Evolutionary conservation across 2,113 vertebrate species (phyloP).

Genomic region (Prunella himalayana): DNA sequence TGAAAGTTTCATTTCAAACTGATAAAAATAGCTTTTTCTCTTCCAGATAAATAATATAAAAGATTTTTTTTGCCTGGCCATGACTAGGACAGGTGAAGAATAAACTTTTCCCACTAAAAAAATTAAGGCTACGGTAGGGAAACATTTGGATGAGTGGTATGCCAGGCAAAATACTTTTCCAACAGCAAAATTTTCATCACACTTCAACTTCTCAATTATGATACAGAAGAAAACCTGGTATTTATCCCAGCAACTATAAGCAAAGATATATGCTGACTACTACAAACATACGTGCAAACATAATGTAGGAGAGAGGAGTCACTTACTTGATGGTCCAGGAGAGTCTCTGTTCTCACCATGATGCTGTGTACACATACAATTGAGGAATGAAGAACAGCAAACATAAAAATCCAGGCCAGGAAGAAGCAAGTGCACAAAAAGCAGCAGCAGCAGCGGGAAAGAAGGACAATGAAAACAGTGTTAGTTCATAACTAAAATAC

Average conservation of each 20-base stretch:
- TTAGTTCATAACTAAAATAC: slow-evolving; percentile 72
- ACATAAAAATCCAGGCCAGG: slow-evolving; percentile 73
- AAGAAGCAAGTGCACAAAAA: slow-evolving; percentile 70
- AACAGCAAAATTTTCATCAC: background rate
- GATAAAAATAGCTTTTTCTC: background rate
- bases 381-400: slow-evolving; percentile 68
- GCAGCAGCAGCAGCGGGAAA: slow-evolving; percentile 56
- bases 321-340: slow-evolving; percentile 83
- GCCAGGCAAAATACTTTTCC: background rate
- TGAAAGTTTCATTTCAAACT: background rate
- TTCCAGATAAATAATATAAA: background rate
- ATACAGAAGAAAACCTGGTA: background rate
- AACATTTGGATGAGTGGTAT: background rate
- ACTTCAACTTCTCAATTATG: background rate
- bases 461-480: slow-evolving; percentile 75
- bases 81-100: background rate
- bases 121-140: background rate
- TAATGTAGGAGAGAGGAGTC: slow-evolving; percentile 9
- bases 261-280: background rate
- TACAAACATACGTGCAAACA: background rate
- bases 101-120: background rate
- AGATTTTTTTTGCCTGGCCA: background rate
- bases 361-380: slow-evolving; percentile 73
- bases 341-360: slow-evolving; percentile 84
- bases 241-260: background rate